These are phyloP conservation scores for Dromococcyx pavoninus DNA, from an alignment of 2,797 vertebrate genomes.

Conservation along the genomic window DNA sequence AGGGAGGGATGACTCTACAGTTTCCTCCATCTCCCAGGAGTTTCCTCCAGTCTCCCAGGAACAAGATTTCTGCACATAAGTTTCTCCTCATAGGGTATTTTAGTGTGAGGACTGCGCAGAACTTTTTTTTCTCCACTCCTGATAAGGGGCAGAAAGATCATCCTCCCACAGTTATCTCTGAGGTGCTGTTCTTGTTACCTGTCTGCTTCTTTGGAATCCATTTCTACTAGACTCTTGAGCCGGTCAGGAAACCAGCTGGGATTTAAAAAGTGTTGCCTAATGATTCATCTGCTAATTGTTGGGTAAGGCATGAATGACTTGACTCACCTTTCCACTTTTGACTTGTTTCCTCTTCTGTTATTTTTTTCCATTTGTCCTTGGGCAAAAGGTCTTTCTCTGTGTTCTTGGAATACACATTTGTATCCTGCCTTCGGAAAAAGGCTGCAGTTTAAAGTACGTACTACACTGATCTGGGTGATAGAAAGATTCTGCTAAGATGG, in stretches of 20 bases:
- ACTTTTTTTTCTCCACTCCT: neutral
- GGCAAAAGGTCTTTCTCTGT: neutral
- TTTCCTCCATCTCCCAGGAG: neutral
- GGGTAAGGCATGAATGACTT: neutral
- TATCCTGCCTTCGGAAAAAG: neutral
- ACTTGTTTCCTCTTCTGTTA: neutral
- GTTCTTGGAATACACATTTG: neutral
- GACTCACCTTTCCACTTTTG: neutral
- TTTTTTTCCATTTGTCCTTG: neutral
- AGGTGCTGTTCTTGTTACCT: neutral
- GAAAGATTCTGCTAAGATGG: neutral
- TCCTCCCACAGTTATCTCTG: neutral
- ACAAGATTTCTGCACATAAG: rapidly evolving
- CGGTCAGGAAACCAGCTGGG: neutral
- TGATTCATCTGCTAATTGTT: neutral
- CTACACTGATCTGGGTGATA: neutral
- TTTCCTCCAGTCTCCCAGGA: neutral
- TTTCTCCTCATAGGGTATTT: rapidly evolving
- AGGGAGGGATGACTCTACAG: neutral
- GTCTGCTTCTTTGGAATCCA: neutral
- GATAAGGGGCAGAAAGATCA: neutral
- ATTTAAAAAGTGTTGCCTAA: neutral
- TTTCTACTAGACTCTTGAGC: neutral
- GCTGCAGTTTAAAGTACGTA: neutral
- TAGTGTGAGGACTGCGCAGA: neutral